phyloP scores from a whole-genome alignment of 2,797 vertebrate genomes.

The Clarias laeviceps region DNA sequence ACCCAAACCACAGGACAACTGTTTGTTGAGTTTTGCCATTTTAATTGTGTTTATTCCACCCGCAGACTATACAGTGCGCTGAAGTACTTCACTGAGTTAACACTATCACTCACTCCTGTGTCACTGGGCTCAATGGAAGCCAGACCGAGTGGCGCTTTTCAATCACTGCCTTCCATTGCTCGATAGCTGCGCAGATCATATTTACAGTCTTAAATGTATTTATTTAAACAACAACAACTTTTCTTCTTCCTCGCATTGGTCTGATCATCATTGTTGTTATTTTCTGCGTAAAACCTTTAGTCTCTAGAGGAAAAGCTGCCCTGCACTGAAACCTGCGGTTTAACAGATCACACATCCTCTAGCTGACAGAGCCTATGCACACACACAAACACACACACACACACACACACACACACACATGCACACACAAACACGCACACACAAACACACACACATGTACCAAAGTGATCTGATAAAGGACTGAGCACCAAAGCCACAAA shows the following conservation, averaged over 20 bases:
- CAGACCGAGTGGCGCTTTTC: conserved; percentile 26
- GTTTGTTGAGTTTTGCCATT: conserved; percentile 32
- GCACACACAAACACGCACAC: conserved; percentile 35
- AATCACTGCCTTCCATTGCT: conserved; percentile 6
- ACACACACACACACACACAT: conserved; percentile 48
- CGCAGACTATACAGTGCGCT: conserved; percentile 42
- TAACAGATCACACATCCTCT: conserved; percentile 71
- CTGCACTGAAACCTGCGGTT: conserved; percentile 66
- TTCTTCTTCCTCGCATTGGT: neutral
- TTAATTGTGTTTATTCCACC: conserved; percentile 41
- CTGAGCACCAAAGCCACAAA: conserved; percentile 58
- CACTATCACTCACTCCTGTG: conserved; percentile 18
- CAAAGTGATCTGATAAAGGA: conserved; percentile 57
- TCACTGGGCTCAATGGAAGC: neutral
- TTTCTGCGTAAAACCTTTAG: conserved; percentile 11
- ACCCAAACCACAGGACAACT: conserved; percentile 55
- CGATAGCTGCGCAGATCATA: neutral
- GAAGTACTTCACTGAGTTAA: conserved; percentile 32
- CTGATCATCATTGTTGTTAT: conserved; percentile 28
- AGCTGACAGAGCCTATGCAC: conserved; percentile 54
- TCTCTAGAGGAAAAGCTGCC: conserved; percentile 40
- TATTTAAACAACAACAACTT: neutral
- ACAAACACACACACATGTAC: conserved; percentile 38
- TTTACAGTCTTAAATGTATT: neutral
- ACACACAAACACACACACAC: conserved; percentile 39